Percentiles rank a stretch among this genome's conserved stretches.
Conservation (phyloP, 2,888 invertebrate species). For the Alloscopus bannaensis region DNA sequence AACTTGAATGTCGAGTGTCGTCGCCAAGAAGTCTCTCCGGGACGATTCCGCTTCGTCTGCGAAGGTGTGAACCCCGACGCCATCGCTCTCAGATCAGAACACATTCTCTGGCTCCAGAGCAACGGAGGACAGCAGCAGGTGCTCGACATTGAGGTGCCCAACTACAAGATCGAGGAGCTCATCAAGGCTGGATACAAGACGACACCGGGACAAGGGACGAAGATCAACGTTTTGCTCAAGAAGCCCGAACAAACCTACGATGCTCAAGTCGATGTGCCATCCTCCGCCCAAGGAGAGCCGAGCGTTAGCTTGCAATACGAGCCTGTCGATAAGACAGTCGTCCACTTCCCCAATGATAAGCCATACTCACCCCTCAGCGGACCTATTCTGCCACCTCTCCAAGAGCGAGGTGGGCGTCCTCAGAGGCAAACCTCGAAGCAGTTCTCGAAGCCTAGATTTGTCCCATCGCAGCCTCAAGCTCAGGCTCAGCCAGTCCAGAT, state of each 20-base stretch:
- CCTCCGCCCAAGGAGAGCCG: constrained; percentile 42
- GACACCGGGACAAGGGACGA: constrained; percentile 44
- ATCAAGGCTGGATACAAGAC: constrained; percentile 71
- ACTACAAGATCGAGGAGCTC: constrained; percentile 70
- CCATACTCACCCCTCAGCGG: constrained; percentile 66
- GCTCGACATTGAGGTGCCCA: constrained; percentile 69
- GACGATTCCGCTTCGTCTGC: constrained; percentile 62
- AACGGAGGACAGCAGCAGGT: constrained; percentile 59
- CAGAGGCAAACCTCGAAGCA: constrained; percentile 60
- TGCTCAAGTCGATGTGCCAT: constrained; percentile 65
- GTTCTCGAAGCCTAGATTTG: constrained; percentile 53
- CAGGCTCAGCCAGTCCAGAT: background rate
- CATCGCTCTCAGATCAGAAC: constrained; percentile 66
- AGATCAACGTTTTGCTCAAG: constrained; percentile 70
- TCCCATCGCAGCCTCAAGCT: constrained; percentile 10
- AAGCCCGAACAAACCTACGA: constrained; percentile 67
- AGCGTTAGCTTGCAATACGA: constrained; percentile 70
- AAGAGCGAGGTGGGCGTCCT: constrained; percentile 53
- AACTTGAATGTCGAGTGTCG: constrained; percentile 64
- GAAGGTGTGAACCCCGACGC: constrained; percentile 63
- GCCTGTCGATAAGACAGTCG: constrained; percentile 52
- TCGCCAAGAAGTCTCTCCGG: constrained; percentile 60
- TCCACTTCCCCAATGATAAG: constrained; percentile 69
- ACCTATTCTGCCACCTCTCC: constrained; percentile 66
- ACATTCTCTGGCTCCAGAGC: constrained; percentile 68